phyloP scores from a whole-genome alignment of 2,113 vertebrate species.

The Corvus moneduloides region DNA sequence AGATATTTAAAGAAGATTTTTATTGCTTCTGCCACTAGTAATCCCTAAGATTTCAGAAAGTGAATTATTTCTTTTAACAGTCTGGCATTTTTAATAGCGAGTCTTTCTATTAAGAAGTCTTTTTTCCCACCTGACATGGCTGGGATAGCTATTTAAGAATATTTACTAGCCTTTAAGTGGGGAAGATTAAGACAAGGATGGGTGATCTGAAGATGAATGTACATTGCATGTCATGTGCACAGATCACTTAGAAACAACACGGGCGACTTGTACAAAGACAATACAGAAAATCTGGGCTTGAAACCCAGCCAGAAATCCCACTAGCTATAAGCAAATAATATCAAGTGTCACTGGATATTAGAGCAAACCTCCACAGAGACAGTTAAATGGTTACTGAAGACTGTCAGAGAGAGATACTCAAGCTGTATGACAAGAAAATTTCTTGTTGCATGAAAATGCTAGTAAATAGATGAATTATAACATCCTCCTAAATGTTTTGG shows the following conservation, averaged over 20 bases:
- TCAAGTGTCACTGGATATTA: neutral
- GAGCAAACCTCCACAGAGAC: neutral
- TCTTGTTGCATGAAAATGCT: neutral
- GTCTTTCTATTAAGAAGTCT: neutral
- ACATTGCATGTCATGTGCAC: neutral
- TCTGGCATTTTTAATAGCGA: neutral
- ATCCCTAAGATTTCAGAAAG: conserved; percentile 16
- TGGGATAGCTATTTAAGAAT: neutral
- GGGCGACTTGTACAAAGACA: neutral
- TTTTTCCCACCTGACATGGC: neutral
- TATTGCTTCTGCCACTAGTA: conserved; percentile 20
- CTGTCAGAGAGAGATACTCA: neutral
- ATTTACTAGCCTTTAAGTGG: neutral
- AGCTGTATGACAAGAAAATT: neutral
- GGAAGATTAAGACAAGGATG: neutral
- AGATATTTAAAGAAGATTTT: conserved; percentile 55
- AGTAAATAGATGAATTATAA: neutral
- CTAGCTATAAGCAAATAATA: neutral
- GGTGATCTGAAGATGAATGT: neutral
- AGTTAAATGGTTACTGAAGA: neutral
- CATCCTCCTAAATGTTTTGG: neutral
- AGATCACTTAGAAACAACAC: neutral
- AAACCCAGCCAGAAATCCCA: conserved; percentile 5
- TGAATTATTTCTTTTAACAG: neutral
- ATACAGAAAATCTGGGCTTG: neutral